A percentile compares a stretch with the other conserved stretches of the same genome.
These are phyloP conservation scores for Volucella inanis DNA, from an alignment of 2,888 invertebrate genomes.

Conservation along the genomic window DNA sequence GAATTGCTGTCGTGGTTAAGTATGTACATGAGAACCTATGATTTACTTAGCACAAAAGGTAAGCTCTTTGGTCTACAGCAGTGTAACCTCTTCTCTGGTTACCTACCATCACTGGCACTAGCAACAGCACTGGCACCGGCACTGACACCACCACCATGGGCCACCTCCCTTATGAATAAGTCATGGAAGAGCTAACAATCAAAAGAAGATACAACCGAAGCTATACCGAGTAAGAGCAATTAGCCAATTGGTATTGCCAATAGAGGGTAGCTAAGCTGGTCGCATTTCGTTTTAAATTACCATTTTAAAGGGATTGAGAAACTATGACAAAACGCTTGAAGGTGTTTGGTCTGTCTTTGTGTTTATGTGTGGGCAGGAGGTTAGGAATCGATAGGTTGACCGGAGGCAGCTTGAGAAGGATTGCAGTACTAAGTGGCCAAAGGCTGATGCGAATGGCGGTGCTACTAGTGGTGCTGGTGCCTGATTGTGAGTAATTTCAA, in stretches of 20 bases:
- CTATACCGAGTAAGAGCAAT: conserved; percentile 12
- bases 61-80: neutral
- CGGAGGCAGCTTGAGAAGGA: too few relatives aligned
- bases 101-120: too few relatives aligned
- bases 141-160: too few relatives aligned
- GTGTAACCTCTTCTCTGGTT: conserved; percentile 8
- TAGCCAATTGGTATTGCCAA: conserved; percentile 40
- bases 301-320: conserved; percentile 27
- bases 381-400: too few relatives aligned
- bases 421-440: too few relatives aligned
- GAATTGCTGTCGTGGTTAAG: conserved; percentile 13
- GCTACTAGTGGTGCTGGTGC: too few relatives aligned
- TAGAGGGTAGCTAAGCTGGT: neutral
- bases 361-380: too few relatives aligned
- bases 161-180: conserved; percentile 57
- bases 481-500: neutral
- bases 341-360: too few relatives aligned
- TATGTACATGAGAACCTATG: conserved; percentile 39
- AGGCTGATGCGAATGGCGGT: too few relatives aligned
- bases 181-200: conserved; percentile 21
- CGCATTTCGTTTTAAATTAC: conserved; percentile 25
- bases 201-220: conserved; percentile 3
- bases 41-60: conserved; percentile 46
- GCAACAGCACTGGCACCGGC: too few relatives aligned
- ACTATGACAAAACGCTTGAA: conserved; percentile 17